Percentiles rank a stretch among this genome's conserved stretches.
Evolutionary conservation across 2,888 invertebrate species (phyloP).

Genomic region (Gasteruption jaculator): DNA sequence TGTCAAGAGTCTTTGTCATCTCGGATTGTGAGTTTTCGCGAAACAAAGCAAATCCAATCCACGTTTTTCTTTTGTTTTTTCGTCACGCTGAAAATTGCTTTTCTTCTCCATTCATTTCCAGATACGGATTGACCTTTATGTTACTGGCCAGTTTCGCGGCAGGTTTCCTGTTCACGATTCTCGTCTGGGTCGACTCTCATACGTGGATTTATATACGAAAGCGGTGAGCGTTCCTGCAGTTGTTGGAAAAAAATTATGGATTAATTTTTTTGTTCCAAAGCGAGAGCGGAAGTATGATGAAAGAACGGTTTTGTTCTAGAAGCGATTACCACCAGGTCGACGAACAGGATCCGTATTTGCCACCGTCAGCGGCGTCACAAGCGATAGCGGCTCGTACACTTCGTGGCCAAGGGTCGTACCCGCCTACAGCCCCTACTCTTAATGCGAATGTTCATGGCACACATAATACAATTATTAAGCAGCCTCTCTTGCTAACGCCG

Average conservation of each 20-base stretch:
- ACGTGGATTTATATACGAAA: constrained; percentile 96
- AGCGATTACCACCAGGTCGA: constrained; percentile 78
- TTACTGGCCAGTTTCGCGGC: constrained; percentile 81
- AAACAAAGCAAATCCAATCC: background rate
- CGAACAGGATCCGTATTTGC: constrained; percentile 78
- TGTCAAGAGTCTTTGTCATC: constrained; percentile 77
- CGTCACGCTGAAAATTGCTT: constrained; percentile 1
- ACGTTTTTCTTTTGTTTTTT: constrained; percentile 11
- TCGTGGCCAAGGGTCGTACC: constrained; percentile 70
- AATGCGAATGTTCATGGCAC: constrained; percentile 55
- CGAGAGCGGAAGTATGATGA: constrained; percentile 10
- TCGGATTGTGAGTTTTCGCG: constrained; percentile 61
- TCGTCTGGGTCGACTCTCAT: constrained; percentile 92
- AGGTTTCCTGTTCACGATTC: constrained; percentile 84
- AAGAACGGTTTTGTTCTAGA: constrained; percentile 53
- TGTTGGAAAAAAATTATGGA: background rate
- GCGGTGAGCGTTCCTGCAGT: constrained; percentile 63
- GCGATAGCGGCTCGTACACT: constrained; percentile 62
- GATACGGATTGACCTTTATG: constrained; percentile 76
- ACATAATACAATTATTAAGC: constrained; percentile 56
- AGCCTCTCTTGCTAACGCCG: constrained; percentile 55
- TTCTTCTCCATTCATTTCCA: constrained; percentile 30
- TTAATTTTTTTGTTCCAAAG: background rate
- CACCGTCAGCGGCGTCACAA: constrained; percentile 58
- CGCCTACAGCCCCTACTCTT: constrained; percentile 60